phyloP scores from a whole-genome alignment of 2,888 invertebrate species.

The Lingula anatina region DNA sequence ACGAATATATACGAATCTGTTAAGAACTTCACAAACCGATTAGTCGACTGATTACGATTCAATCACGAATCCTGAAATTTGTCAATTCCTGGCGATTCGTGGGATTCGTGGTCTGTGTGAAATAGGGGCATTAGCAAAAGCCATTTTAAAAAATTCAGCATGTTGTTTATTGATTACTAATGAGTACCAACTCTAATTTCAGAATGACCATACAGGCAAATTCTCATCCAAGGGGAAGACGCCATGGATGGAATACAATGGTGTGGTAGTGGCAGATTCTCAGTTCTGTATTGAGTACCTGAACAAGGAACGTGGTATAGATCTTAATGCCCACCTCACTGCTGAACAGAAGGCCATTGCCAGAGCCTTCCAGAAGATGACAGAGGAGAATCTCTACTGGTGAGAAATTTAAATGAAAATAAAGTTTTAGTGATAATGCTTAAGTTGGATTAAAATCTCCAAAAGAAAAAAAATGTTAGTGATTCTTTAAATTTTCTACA shows the following conservation, averaged over 20 bases:
- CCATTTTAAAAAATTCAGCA: no score
- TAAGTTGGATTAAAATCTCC: not conserved
- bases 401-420: no score
- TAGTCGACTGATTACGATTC: no score
- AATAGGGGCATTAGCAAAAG: no score
- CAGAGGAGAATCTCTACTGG: slow-evolving; percentile 52
- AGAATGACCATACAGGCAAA: slow-evolving; percentile 40
- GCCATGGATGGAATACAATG: slow-evolving; percentile 52
- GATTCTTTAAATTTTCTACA: not conserved
- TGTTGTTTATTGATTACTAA: no score
- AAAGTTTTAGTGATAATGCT: not conserved
- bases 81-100: no score
- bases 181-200: no score
- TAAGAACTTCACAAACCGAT: no score
- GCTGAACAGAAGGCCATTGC: slow-evolving; percentile 36
- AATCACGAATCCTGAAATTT: no score
- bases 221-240: slow-evolving; percentile 48
- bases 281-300: slow-evolving; percentile 49
- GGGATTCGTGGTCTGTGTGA: no score
- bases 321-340: slow-evolving; percentile 32
- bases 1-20: no score
- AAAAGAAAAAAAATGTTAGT: not conserved
- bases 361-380: slow-evolving; percentile 42
- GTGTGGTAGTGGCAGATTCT: slow-evolving; percentile 44
- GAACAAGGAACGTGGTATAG: slow-evolving; percentile 31